Percentiles rank a stretch among this genome's conserved stretches.
Conservation (phyloP, 1,140 invertebrate species). For the Lutraria rhynchaena region DNA sequence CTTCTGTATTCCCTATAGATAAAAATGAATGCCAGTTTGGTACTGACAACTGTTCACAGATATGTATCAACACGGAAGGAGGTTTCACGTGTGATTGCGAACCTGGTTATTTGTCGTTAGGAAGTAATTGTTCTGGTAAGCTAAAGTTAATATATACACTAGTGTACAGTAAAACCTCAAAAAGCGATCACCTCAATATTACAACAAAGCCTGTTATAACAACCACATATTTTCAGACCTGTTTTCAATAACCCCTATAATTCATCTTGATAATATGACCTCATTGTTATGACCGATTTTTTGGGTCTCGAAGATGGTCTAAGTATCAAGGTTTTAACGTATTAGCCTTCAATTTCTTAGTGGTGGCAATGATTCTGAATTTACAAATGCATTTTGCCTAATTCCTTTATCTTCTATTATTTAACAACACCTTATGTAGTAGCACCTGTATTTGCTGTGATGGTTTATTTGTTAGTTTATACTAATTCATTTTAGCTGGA, state of each 20-base stretch:
- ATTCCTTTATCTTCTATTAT: neutral
- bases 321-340: neutral
- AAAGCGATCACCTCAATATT: too few species aligned
- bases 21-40: conserved; percentile 23
- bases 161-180: too few species aligned
- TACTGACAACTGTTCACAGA: conserved; percentile 20
- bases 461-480: too few species aligned
- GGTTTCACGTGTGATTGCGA: conserved; percentile 19
- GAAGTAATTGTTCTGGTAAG: conserved; percentile 19
- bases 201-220: too few species aligned
- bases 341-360: neutral
- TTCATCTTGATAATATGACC: neutral
- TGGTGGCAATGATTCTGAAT: neutral
- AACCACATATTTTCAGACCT: too few species aligned
- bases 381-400: neutral
- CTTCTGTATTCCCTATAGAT: conserved; percentile 16
- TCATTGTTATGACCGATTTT: neutral
- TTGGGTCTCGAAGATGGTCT: too few species aligned
- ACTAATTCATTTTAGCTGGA: too few species aligned
- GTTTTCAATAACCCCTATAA: too few species aligned
- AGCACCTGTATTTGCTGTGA: too few species aligned
- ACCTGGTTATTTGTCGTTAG: neutral
- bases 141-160: neutral
- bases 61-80: conserved; percentile 23
- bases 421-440: too few species aligned